A percentile compares a stretch with the other conserved stretches of the same genome.
These are phyloP conservation scores for Griposia aprilina DNA, from an alignment of 2,888 invertebrate genomes.

Conservation along the genomic window DNA sequence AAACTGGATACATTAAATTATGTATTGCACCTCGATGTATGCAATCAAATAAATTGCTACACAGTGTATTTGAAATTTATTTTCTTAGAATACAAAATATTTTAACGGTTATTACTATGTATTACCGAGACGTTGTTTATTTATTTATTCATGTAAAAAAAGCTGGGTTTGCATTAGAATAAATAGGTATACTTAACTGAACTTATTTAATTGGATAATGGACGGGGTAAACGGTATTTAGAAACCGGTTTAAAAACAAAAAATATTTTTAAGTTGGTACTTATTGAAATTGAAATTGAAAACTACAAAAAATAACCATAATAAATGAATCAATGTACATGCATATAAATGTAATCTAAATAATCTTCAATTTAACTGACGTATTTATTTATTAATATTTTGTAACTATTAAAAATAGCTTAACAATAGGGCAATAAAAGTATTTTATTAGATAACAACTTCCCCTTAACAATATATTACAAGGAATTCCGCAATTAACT, in stretches of 20 bases:
- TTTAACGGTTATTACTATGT: conserved; percentile 51
- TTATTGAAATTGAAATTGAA: neutral
- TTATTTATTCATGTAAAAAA: conserved; percentile 30
- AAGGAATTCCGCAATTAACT: conserved; percentile 63
- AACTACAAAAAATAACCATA: neutral
- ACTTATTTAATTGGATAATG: conserved; percentile 16
- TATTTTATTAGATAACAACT: conserved; percentile 42
- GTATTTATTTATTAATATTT: conserved; percentile 11
- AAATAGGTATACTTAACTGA: neutral
- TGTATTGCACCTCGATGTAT: conserved; percentile 66
- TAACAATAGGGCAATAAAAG: conserved; percentile 33
- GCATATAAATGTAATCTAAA: neutral
- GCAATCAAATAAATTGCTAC: conserved; percentile 69
- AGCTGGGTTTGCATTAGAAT: neutral
- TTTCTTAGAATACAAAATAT: conserved; percentile 63
- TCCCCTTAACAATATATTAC: conserved; percentile 58
- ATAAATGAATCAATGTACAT: neutral
- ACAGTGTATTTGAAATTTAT: conserved; percentile 59
- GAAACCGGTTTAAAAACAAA: neutral
- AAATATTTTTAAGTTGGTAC: neutral
- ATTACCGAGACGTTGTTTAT: conserved; percentile 30
- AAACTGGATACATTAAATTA: conserved; percentile 67
- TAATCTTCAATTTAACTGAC: neutral
- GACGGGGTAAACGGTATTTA: neutral
- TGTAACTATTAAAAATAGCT: neutral